Base-by-base conservation (phyloP, 2,888 invertebrate genomes). In the Sisyra nigra region DNA sequence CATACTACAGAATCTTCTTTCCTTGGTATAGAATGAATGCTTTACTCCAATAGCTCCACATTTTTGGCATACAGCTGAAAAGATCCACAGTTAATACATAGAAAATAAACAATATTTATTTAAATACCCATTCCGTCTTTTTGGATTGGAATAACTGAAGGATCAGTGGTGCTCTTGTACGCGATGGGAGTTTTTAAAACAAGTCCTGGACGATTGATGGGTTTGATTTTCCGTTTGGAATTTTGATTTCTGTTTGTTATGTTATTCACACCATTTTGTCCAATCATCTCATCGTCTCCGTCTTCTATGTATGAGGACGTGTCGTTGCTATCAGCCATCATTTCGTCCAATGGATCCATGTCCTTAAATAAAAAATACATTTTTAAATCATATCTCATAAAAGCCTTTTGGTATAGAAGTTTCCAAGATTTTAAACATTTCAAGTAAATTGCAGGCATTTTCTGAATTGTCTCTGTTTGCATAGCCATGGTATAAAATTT, bases 21-120 rank as follows among this genome's bases (percentile, higher is more conserved):
- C 80, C 60, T 81, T 79, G 10, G 85, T 85, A 57, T 86, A 86
- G 63, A 87, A 87, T 10, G 85, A 83, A 59, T 86, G 85, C 55
- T 84, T 84, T 19, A 86, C 84, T 40, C 86, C 87, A 49, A 85
- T 80, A 13, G 82, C 79, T 39, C 86, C 86, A 61, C 87, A 87
- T 60, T 81, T 79, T 60, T 84, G 80, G 63, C 86, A 87, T 37
- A 84, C 80, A 53, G 83, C 86, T 85, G 57, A 14, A 66, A 65
- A n/a, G n/a, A n/a, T n/a, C n/a, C n/a, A n/a, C n/a, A n/a, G n/a
- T n/a, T n/a, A n/a, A n/a, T n/a, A 41, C 47, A 44, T 40, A 40
- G 37, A 30, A 29, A 11, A 37, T 9, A 10, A 46, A 31, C 6
- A 30, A 29, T n/a, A 15, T n/a, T 31, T 35, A 24, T 15, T 32